These are phyloP conservation scores for Xyrichtys novacula DNA, from an alignment of 2,797 vertebrate species.

Conservation along the genomic window DNA sequence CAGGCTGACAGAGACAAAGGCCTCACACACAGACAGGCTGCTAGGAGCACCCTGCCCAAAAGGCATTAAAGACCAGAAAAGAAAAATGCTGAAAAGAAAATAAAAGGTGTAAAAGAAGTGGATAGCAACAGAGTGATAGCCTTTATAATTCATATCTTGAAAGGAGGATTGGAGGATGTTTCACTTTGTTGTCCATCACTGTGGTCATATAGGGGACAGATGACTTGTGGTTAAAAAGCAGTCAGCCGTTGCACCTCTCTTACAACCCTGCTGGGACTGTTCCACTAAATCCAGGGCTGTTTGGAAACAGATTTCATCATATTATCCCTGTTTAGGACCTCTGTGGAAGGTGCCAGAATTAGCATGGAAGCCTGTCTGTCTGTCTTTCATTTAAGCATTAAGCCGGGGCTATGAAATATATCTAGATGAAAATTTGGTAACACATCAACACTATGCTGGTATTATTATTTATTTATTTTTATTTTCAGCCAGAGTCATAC, in stretches of 20 bases:
- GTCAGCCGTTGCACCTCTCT: conserved; percentile 50
- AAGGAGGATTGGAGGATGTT: conserved; percentile 57
- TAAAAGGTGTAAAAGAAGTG: conserved; percentile 46
- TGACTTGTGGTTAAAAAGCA: conserved; percentile 68
- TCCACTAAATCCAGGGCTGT: conserved; percentile 61
- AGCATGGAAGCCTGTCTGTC: conserved; percentile 59
- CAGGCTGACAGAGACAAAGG: conserved; percentile 61
- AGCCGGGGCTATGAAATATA: conserved; percentile 54
- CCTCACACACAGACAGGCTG: conserved; percentile 42
- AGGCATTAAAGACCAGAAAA: conserved; percentile 66
- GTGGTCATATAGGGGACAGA: conserved; percentile 62
- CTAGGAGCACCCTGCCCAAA: conserved; percentile 27
- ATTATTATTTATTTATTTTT: conserved; percentile 37
- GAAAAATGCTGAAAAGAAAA: conserved; percentile 49
- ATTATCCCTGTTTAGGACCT: conserved; percentile 68
- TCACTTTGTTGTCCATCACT: conserved; percentile 73
- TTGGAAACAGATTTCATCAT: conserved; percentile 72
- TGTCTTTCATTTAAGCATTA: conserved; percentile 56
- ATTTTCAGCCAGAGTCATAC: no score
- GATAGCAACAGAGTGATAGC: conserved; percentile 28
- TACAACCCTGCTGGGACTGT: conserved; percentile 57
- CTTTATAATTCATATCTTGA: conserved; percentile 77
- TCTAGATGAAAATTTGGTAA: conserved; percentile 75
- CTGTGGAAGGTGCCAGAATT: conserved; percentile 62
- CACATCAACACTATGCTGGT: conserved; percentile 54